Conservation (phyloP, 2,888 invertebrate genomes). For the Stictocephala bisonia region DNA sequence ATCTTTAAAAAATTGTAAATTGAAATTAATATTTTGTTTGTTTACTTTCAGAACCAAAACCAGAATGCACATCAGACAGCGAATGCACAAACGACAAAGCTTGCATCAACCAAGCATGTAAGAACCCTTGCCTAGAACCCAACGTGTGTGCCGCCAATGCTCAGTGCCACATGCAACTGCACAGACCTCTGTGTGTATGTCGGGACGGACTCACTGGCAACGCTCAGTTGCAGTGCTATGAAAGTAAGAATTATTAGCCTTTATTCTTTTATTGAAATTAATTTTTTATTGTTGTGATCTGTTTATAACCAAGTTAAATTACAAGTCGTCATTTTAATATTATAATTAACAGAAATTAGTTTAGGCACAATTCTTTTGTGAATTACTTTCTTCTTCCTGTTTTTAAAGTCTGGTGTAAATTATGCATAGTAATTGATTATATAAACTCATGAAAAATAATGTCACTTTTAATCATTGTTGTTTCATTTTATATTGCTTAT, state of each 20-base stretch:
- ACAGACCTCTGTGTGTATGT: conserved; percentile 85
- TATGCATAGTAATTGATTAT: too few relatives aligned
- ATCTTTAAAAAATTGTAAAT: too few relatives aligned
- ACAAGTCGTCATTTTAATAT: too few relatives aligned
- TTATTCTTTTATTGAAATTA: neutral
- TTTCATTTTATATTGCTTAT: too few relatives aligned
- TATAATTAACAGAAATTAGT: neutral
- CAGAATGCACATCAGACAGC: conserved; percentile 80
- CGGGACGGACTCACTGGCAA: conserved; percentile 86
- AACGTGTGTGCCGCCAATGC: conserved; percentile 82
- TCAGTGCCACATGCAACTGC: conserved; percentile 80
- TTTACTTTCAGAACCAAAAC: conserved; percentile 71
- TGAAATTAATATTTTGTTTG: too few relatives aligned
- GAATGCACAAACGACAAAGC: conserved; percentile 87
- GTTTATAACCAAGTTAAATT: too few relatives aligned
- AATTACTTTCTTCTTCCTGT: too few relatives aligned
- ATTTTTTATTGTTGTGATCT: too few relatives aligned
- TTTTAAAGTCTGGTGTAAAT: too few relatives aligned
- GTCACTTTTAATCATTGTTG: too few relatives aligned
- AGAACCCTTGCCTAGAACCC: conserved; percentile 77
- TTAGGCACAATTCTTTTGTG: neutral
- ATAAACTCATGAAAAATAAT: too few relatives aligned
- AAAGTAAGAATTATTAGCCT: conserved; percentile 68
- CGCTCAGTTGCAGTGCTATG: conserved; percentile 80
- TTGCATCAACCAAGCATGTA: conserved; percentile 80